phyloP scores from a whole-genome alignment of 2,797 vertebrate species.

The Rousettus madagascariensis region DNA sequence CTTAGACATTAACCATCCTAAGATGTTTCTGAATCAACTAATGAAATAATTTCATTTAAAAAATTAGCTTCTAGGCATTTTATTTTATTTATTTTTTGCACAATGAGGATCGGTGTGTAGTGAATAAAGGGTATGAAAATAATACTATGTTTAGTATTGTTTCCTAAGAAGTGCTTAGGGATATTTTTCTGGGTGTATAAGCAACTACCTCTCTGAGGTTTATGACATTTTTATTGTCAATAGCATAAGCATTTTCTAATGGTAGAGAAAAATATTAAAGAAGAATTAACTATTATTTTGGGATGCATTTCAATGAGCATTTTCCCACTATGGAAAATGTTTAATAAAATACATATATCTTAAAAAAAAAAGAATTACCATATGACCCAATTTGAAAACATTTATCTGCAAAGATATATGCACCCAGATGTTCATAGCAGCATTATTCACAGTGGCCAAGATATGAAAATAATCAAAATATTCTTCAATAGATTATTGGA shows the following conservation, averaged over 20 bases:
- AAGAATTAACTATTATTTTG: neutral
- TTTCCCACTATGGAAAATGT: neutral
- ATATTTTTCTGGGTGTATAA: neutral
- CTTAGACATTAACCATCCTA: neutral
- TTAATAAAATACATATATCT: neutral
- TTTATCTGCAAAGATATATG: too few species aligned
- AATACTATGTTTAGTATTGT: neutral
- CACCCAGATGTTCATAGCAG: too few species aligned
- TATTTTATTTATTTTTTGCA: neutral
- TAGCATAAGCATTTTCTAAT: neutral
- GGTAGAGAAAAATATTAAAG: conserved; percentile 2
- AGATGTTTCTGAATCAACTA: conserved; percentile 18
- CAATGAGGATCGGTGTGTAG: neutral
- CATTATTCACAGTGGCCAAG: too few species aligned
- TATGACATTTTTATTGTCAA: conserved; percentile 13
- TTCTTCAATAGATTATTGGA: too few species aligned
- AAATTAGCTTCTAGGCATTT: neutral
- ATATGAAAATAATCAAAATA: too few species aligned
- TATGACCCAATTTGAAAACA: too few species aligned
- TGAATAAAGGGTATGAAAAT: neutral
- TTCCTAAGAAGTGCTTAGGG: neutral
- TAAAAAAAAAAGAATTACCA: too few species aligned
- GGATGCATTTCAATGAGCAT: conserved; percentile 5
- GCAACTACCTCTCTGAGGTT: neutral
- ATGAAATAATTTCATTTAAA: neutral